Evolutionary conservation across 2,888 invertebrate genomes (phyloP).

Genomic region (Lochmaea crataegi): DNA sequence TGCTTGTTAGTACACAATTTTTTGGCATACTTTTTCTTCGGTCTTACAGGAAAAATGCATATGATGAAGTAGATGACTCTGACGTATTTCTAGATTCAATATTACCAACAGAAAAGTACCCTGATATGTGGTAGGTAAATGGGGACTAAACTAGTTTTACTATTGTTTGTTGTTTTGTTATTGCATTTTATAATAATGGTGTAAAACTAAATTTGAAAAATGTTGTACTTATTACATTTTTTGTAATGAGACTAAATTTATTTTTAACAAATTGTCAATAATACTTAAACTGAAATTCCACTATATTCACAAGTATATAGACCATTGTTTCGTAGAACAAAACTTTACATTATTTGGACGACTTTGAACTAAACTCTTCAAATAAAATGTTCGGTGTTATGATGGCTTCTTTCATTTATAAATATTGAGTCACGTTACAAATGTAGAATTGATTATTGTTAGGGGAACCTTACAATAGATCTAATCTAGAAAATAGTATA

Average conservation of each 20-base stretch:
- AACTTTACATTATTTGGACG: too few species aligned
- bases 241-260: too few species aligned
- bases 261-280: neutral
- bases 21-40: conserved; percentile 22
- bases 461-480: too few species aligned
- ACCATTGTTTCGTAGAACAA: too few species aligned
- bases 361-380: too few species aligned
- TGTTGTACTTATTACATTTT: too few species aligned
- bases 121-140: conserved; percentile 31
- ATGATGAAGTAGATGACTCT: conserved; percentile 20
- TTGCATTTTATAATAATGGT: neutral
- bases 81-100: conserved; percentile 24
- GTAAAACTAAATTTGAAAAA: conserved; percentile 4
- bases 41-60: conserved; percentile 29
- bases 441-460: too few species aligned
- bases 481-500: too few species aligned
- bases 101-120: conserved; percentile 32
- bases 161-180: conserved; percentile 11
- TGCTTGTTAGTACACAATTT: conserved; percentile 9
- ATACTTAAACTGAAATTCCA: neutral
- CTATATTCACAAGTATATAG: too few species aligned
- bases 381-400: too few species aligned
- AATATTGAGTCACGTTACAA: too few species aligned
- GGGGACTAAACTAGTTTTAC: conserved; percentile 9
- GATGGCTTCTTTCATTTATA: too few species aligned